These are phyloP conservation scores for Zoanthus sansibaricus DNA, from an alignment of 92 coral and sea anemone species.

Conservation along the genomic window DNA sequence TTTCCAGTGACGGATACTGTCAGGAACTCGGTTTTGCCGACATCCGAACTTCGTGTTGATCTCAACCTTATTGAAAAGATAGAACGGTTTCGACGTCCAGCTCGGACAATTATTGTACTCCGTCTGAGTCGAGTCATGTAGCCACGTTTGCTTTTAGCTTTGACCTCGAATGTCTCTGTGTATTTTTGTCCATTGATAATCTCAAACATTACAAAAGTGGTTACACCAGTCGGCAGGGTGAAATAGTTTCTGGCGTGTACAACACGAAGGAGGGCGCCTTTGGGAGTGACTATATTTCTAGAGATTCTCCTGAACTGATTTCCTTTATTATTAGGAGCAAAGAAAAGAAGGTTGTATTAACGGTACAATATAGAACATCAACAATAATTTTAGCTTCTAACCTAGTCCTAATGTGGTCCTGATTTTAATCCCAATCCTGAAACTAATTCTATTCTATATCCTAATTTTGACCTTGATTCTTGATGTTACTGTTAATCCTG, in stretches of 20 bases:
- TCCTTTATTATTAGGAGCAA: no score
- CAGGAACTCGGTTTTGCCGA: slow-evolving; percentile 15
- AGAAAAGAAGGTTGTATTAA: no score
- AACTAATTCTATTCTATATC: no score
- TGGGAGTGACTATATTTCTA: slow-evolving; percentile 74
- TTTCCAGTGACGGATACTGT: slow-evolving; percentile 5
- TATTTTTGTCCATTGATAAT: not conserved
- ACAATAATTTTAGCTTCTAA: no score
- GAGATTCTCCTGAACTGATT: slow-evolving; percentile 76
- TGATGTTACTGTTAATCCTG: no score
- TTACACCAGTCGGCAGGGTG: slow-evolving; percentile 68
- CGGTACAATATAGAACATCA: no score
- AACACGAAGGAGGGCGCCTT: slow-evolving; percentile 68
- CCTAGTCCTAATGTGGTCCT: no score
- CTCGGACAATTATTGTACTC: not conserved
- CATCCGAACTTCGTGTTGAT: not conserved
- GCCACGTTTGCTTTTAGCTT: slow-evolving; percentile 5
- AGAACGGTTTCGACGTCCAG: not conserved
- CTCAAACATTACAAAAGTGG: slow-evolving; percentile 54
- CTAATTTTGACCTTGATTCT: no score
- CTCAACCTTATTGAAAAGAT: not conserved
- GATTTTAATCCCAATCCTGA: no score
- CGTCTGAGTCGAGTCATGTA: not conserved
- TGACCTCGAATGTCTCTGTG: not conserved
- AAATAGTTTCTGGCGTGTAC: slow-evolving; percentile 67